These are phyloP conservation scores for Dromas ardeola DNA, from an alignment of 2,113 vertebrate genomes.

Conservation along the genomic window DNA sequence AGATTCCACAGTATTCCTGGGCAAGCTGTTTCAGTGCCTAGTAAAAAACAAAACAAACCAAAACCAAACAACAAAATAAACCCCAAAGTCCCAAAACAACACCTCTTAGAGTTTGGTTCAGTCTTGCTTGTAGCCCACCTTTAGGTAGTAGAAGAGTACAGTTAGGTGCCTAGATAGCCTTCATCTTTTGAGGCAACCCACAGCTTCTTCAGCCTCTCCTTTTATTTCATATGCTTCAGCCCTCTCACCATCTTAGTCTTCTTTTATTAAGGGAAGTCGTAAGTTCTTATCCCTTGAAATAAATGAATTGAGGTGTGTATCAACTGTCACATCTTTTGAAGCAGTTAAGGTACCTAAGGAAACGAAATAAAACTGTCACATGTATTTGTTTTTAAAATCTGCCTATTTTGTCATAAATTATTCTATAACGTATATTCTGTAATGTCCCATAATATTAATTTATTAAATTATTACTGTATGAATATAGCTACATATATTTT, in stretches of 20 bases:
- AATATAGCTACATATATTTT: neutral
- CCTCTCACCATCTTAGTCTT: neutral
- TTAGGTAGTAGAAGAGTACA: neutral
- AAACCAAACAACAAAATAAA: neutral
- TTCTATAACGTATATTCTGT: neutral
- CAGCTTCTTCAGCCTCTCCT: neutral
- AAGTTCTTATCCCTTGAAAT: neutral
- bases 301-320: neutral
- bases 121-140: neutral
- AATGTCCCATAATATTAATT: neutral
- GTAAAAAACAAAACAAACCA: neutral
- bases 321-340: neutral
- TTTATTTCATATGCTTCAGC: neutral
- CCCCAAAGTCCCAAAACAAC: neutral
- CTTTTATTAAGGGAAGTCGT: neutral
- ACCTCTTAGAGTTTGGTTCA: neutral
- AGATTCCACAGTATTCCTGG: neutral
- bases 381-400: neutral
- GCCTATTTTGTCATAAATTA: neutral
- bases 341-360: neutral
- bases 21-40: neutral
- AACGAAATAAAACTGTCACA: neutral
- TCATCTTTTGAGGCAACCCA: neutral
- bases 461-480: neutral
- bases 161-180: neutral